Percentiles rank a stretch among this genome's conserved stretches.
Conservation (phyloP, 2,888 invertebrate species). For the Panorpa germanica region DNA sequence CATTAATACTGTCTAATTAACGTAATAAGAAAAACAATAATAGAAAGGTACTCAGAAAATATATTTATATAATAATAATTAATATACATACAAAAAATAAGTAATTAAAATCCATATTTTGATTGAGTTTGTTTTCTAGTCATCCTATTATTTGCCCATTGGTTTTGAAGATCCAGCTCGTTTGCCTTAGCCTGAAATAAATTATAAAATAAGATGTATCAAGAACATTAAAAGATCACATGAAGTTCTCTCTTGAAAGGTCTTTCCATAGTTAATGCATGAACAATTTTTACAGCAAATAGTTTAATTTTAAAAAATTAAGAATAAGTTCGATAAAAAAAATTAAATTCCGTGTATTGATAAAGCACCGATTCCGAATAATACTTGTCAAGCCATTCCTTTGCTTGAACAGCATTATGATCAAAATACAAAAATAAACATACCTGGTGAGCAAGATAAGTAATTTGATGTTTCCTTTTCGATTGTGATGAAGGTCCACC, state of each 20-base stretch:
- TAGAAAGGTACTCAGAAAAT: too few species aligned
- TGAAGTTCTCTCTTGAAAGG: not conserved
- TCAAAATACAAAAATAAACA: slow-evolving; percentile 7
- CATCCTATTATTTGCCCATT: slow-evolving; percentile 80
- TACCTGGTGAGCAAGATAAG: slow-evolving; percentile 74
- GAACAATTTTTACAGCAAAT: slow-evolving; percentile 3
- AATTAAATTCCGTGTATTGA: too few species aligned
- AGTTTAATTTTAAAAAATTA: not conserved
- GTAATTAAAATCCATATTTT: slow-evolving; percentile 92
- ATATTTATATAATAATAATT: too few species aligned
- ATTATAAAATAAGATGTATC: slow-evolving; percentile 8
- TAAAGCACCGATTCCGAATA: too few species aligned
- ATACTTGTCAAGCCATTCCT: too few species aligned
- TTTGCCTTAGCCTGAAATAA: slow-evolving; percentile 75
- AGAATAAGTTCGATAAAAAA: slow-evolving; percentile 1
- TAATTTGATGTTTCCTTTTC: slow-evolving; percentile 85
- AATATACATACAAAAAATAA: too few species aligned
- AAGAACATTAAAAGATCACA: slow-evolving; percentile 7
- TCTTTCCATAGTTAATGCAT: not conserved
- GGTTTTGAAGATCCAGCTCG: slow-evolving; percentile 81
- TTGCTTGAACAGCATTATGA: too few species aligned
- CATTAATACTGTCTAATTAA: too few species aligned
- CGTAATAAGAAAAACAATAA: too few species aligned
- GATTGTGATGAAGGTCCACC: slow-evolving; percentile 45
- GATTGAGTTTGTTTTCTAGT: slow-evolving; percentile 77